Conservation (phyloP, 2,113 vertebrate species). For the Albula goreensis region DNA sequence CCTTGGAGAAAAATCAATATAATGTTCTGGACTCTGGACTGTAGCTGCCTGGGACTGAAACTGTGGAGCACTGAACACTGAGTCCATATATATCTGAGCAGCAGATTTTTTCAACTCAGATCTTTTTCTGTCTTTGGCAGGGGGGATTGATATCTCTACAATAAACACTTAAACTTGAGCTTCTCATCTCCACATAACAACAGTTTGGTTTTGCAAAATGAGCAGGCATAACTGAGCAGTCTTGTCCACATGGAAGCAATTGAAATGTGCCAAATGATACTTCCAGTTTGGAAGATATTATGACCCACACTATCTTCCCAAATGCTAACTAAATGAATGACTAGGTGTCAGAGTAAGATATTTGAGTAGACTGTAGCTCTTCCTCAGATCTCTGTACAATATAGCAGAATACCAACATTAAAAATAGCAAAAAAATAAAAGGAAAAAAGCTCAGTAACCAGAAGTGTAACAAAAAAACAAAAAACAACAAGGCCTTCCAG, state of each 20-base stretch:
- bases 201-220: not conserved
- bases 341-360: not conserved
- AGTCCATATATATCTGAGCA: constrained; percentile 23
- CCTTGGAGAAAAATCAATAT: constrained; percentile 49
- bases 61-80: constrained; percentile 22
- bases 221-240: not conserved
- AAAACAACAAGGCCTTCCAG: not conserved
- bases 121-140: too few relatives aligned
- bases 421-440: not conserved
- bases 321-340: not conserved
- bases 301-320: too few relatives aligned
- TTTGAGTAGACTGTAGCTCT: not conserved
- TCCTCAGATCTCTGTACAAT: not conserved
- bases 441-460: not conserved
- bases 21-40: constrained; percentile 38
- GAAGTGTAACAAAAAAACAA: not conserved
- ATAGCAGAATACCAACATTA: not conserved
- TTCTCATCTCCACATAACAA: not conserved
- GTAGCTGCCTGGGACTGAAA: not conserved
- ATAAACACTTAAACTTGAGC: not conserved
- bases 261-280: too few relatives aligned
- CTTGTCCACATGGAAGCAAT: not conserved
- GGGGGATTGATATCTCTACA: not conserved
- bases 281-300: too few relatives aligned
- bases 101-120: not conserved